Conservation (phyloP, 2,888 invertebrate species). For the Molanna angustata region DNA sequence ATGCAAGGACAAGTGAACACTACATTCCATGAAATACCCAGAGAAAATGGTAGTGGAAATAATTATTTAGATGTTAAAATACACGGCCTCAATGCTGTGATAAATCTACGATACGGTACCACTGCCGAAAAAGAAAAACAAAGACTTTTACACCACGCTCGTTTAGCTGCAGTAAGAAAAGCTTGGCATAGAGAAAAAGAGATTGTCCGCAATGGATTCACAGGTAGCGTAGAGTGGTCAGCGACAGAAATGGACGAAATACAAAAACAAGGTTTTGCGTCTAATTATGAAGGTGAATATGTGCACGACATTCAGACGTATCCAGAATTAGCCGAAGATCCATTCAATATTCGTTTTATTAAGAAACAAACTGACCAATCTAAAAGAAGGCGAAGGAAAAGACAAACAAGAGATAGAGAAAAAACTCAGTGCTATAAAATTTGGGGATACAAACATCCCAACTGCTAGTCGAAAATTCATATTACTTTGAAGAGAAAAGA, state of each 20-base stretch:
- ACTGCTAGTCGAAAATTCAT: constrained; percentile 30
- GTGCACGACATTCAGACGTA: constrained; percentile 86
- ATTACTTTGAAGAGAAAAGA: constrained; percentile 26
- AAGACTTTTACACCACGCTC: constrained; percentile 86
- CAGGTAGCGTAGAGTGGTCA: constrained; percentile 81
- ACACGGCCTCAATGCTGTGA: constrained; percentile 84
- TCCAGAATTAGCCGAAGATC: constrained; percentile 94
- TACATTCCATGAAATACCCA: constrained; percentile 80
- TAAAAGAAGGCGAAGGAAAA: constrained; percentile 71
- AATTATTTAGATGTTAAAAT: constrained; percentile 86
- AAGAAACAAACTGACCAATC: constrained; percentile 74
- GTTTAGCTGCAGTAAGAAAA: constrained; percentile 79
- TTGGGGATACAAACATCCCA: constrained; percentile 32
- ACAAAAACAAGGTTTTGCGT: constrained; percentile 76
- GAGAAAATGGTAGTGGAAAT: constrained; percentile 68
- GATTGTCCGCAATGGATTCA: constrained; percentile 72
- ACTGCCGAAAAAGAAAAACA: constrained; percentile 87
- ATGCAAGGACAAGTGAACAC: constrained; percentile 89
- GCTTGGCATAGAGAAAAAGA: constrained; percentile 94
- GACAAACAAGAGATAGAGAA: constrained; percentile 44
- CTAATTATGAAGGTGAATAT: constrained; percentile 88
- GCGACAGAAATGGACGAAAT: constrained; percentile 87
- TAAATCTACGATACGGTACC: constrained; percentile 93
- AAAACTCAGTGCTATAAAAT: constrained; percentile 37
- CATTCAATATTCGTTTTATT: constrained; percentile 87